These are phyloP conservation scores for Scarus forsteni DNA, from an alignment of 2,797 vertebrate species.

Conservation along the genomic window DNA sequence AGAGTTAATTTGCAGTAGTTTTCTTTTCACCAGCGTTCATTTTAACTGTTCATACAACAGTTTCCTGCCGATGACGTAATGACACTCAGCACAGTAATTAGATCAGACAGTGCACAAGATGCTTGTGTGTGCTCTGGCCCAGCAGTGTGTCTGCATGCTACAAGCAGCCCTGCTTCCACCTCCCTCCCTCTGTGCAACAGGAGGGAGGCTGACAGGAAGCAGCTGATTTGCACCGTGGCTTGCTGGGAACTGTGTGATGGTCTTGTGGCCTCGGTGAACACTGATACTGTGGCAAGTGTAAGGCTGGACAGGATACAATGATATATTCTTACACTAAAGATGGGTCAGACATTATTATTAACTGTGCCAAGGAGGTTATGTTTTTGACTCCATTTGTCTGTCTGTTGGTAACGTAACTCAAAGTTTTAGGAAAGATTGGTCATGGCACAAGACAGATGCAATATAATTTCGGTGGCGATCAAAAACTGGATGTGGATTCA, in stretches of 20 bases:
- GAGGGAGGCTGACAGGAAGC: constrained; percentile 72
- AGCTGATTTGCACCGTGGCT: constrained; percentile 60
- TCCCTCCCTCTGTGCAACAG: constrained; percentile 67
- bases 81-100: constrained; percentile 4
- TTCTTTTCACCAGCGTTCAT: background rate
- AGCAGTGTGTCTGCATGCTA: constrained; percentile 43
- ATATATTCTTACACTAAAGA: too few relatives aligned
- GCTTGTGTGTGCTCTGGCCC: constrained; percentile 25
- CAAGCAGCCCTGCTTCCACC: constrained; percentile 39
- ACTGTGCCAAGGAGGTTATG: too few relatives aligned
- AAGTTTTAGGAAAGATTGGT: too few relatives aligned
- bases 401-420: too few relatives aligned
- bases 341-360: too few relatives aligned
- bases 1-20: constrained; percentile 24
- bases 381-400: too few relatives aligned
- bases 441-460: too few relatives aligned
- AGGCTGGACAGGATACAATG: too few relatives aligned
- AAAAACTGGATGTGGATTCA: too few relatives aligned
- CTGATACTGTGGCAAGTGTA: constrained; percentile 19
- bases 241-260: constrained; percentile 65
- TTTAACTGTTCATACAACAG: constrained; percentile 17
- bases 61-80: constrained; percentile 28
- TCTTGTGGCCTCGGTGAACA: constrained; percentile 55
- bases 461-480: too few relatives aligned
- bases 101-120: constrained; percentile 29